Conservation (phyloP, 2,888 invertebrate genomes). For the Zaprionus lineosus region DNA sequence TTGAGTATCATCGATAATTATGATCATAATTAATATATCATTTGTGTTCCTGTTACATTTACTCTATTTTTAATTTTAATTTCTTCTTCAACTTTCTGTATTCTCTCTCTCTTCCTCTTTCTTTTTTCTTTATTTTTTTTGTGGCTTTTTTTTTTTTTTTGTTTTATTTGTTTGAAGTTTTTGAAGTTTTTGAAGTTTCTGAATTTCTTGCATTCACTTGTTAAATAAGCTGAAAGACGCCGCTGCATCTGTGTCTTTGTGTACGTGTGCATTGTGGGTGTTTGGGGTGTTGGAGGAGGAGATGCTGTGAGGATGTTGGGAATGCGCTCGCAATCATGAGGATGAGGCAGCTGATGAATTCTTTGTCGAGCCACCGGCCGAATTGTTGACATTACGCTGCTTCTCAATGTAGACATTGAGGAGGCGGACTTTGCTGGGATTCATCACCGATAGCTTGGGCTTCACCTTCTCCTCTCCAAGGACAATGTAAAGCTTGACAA, state of each 20-base stretch:
- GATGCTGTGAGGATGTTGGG: constrained; percentile 22
- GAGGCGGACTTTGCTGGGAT: constrained; percentile 89
- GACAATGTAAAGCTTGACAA: constrained; percentile 95
- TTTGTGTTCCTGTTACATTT: no score
- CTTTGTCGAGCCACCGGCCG: constrained; percentile 79
- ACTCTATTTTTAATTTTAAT: constrained; percentile 13
- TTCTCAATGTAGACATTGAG: constrained; percentile 80
- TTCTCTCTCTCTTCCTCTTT: no score
- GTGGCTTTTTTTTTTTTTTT: constrained; percentile 1
- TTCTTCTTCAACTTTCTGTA: no score
- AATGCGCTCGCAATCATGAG: constrained; percentile 74
- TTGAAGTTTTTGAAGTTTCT: no score
- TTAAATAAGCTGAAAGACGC: constrained; percentile 34
- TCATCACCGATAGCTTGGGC: constrained; percentile 91
- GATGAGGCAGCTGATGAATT: constrained; percentile 80
- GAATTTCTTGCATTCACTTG: constrained; percentile 29
- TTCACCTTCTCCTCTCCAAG: constrained; percentile 93
- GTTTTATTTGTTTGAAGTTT: no score
- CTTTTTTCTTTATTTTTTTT: no score
- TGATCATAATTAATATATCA: constrained; percentile 32
- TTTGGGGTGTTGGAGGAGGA: not conserved
- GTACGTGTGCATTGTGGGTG: constrained; percentile 20
- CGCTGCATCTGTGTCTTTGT: constrained; percentile 48
- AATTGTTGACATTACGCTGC: constrained; percentile 68
- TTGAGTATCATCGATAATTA: no score